Percentiles rank a stretch among this genome's conserved stretches.
Evolutionary conservation across 1,140 invertebrate genomes (phyloP).

Genomic region (Bemisia tabaci): DNA sequence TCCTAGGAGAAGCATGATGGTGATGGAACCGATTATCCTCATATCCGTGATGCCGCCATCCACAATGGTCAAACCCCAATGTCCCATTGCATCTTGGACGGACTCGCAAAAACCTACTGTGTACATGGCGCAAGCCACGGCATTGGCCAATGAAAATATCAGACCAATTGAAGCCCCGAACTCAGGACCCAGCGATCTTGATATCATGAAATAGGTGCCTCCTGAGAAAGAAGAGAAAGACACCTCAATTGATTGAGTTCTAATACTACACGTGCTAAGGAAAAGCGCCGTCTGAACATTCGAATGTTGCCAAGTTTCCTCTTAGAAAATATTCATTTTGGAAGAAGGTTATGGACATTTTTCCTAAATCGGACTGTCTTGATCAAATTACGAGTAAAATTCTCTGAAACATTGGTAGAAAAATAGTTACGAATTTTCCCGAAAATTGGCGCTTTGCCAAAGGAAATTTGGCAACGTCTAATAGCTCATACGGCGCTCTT

Average conservation of each 20-base stretch:
- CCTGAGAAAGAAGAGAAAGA: constrained; percentile 49
- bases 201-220: constrained; percentile 96
- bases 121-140: constrained; percentile 95
- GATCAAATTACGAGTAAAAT: no score
- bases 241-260: constrained; percentile 24
- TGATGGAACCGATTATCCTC: constrained; percentile 54
- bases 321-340: no score
- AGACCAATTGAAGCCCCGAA: constrained; percentile 84
- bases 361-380: not conserved
- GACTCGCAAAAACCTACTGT: constrained; percentile 95
- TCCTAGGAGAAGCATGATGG: constrained; percentile 54
- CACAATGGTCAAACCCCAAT: constrained; percentile 38
- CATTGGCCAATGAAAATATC: constrained; percentile 84
- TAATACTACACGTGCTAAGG: no score
- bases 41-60: constrained; percentile 44
- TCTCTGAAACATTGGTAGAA: no score
- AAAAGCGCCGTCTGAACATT: no score
- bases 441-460: not conserved
- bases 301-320: no score
- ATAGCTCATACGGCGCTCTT: no score
- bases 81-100: constrained; percentile 48
- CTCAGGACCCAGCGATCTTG: constrained; percentile 86
- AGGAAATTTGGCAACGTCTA: no score
- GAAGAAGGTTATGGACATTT: not conserved
- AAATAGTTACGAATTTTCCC: not conserved